Evolutionary conservation across 2,888 invertebrate species (phyloP).

Genomic region (Drosophila kambysellisi): DNA sequence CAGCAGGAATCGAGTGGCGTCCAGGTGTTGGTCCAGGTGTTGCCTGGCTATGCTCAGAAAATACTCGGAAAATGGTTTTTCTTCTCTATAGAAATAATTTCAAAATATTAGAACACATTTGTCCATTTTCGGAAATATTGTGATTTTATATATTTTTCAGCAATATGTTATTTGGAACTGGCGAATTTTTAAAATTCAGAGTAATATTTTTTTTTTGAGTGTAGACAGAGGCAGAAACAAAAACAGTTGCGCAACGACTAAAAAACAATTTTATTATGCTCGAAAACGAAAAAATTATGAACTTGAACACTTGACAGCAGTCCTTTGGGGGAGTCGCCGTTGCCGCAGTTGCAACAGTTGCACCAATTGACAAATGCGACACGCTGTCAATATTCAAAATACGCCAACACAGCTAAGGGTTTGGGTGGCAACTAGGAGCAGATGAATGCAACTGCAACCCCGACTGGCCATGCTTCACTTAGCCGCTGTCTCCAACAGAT

Average conservation of each 20-base stretch:
- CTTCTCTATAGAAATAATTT: background rate
- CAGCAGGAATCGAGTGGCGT: constrained; percentile 24
- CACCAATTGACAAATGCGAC: constrained; percentile 78
- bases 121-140: no score
- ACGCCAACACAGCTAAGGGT: constrained; percentile 31
- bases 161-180: background rate
- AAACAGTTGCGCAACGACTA: constrained; percentile 2
- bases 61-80: background rate
- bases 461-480: constrained; percentile 59
- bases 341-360: constrained; percentile 37
- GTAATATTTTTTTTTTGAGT: background rate
- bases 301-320: constrained; percentile 58
- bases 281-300: constrained; percentile 51
- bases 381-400: constrained; percentile 80
- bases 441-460: constrained; percentile 53
- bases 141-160: background rate
- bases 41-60: constrained; percentile 5
- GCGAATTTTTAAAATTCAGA: background rate
- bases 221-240: background rate
- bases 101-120: background rate
- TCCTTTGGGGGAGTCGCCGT: constrained; percentile 32
- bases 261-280: constrained; percentile 57
- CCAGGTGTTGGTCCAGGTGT: constrained; percentile 54
- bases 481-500: constrained; percentile 68
- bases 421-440: background rate